Base-by-base conservation (phyloP, 1,140 invertebrate genomes). In the Drosophila elegans region DNA sequence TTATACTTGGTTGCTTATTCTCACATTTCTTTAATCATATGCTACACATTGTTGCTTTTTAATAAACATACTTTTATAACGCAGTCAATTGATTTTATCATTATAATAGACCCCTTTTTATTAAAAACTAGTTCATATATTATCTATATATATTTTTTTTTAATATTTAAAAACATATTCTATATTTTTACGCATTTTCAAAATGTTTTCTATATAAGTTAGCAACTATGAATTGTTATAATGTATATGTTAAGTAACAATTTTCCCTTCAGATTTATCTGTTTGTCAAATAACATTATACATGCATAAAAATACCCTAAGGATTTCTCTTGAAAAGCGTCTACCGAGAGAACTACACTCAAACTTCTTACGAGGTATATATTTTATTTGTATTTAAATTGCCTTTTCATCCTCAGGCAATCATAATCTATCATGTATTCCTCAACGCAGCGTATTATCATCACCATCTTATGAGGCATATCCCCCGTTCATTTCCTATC, bases 361-460 rank as follows among this genome's bases (percentile, higher is more conserved):
- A 7, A 32, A 42, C 64, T 41, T 21, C 21, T 16, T n/a, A 12
- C 7, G 9, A 27, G 39, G 16, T 41, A 34, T 34, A 21, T 48
- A 27, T 69, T 34, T 13, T n/a, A 46, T 69, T 46, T 29, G 3
- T 34, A 71, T 71, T 69, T 42, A 55, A 55, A 71, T 68, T 56
- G 49, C 21, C 56, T 71, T 71, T 71, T 36, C 36, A 56, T 71
- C 36, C 46, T 39, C 29, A 16, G 53, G 66, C 63, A 57, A 78
- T 71, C 68, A 78, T 82, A 74, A 73, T 56, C 52, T 57, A 61
- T 71, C 66, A 67, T 63, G 74, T 56, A 69, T 71, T 48, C 36
- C 67, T 66, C 52, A 38, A 51, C 80, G 72, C 61, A 75, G 59
- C 53, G 56, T 60, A 69, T 85, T 59, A 72, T 83, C 79, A 80